Base-by-base conservation (phyloP, 2,888 invertebrate genomes). In the Synergus gifuensis region DNA sequence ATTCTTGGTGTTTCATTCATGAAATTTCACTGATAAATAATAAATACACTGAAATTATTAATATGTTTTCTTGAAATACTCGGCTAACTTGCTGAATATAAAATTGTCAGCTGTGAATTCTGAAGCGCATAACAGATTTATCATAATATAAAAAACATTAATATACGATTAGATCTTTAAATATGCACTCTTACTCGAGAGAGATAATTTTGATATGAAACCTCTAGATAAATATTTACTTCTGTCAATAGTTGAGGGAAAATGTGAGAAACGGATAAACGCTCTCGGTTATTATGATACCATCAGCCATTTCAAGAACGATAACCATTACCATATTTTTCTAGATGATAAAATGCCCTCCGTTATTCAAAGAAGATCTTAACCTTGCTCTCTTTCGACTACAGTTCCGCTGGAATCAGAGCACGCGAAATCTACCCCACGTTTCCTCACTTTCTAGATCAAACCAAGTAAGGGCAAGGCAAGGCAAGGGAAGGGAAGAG, bases 261-360 rank as follows among this genome's bases (percentile, higher is more conserved):
- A 18, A 18, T n/a, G 18, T 36, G 36, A 36, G 49, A 49, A 49
- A 49, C 49, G 12, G 49, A 49, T 14, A 14, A 49, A 49, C 16
- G 12, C 49, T 16, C 36, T 36, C 5, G 8, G n/a, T 12, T 14
- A 46, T 62, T 62, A 62, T 28, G 62, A 62, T 62, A 9, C 11
- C 28, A 62, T 62, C 28, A 62, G 28, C 62, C 14, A 62, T 22
- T 12, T 22, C 12, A 5, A 14, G 11, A 28, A 62, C 40, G 67
- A 67, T 67, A 46, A 46, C 22, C 18, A 46, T 18, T 14, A 4
- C 22, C 12, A 67, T 67, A 67, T 67, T 46, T 67, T 46, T 46
- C 16, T 22, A n/a, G 22, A 46, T 18, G 46, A 67, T 28, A 67
- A 69, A 73, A 73, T 40, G 8, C n/a, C 28, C n/a, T n/a, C 54